Evolutionary conservation across 2,797 vertebrate genomes (phyloP), one percentile per base, ranked within the genome.

Genomic region (Triplophysa bombifrons): DNA sequence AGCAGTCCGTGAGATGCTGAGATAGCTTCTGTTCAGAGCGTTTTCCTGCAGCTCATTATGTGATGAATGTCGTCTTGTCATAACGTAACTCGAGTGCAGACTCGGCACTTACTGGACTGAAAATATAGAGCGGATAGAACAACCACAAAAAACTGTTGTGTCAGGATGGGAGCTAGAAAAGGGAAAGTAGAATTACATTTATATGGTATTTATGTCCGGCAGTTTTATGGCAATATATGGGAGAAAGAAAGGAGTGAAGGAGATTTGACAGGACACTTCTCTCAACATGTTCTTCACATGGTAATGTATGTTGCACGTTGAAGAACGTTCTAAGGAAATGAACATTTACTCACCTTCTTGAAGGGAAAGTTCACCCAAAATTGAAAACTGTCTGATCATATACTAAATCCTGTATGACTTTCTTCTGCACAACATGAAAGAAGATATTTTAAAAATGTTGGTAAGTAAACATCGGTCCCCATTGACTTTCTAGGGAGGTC

Each of bases 41-140:
- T 86, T 87, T 90, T 86, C 85, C 87, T 86, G 84, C 85, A 83
- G 83, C 90, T 90, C 85, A 90, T 90, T 87, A 86, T 82, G 89
- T 92, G 91, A 93, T 93, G 82, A 92, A 93, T 93, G 91, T 87
- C 67, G 84, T 83, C 83, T 86, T 90, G 88, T 92, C 90, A 88
- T 83, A 87, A 84, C 19, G 17, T 79, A 86, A 85, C 88, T 89
- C 84, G 69, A 88, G 85, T 88, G 88, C 89, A 89, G 91, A 90
- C 86, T 82, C 60, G 63, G 84, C 80, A 83, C 80, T 84, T 73
- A 88, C 86, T 85, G 84, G 60, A 60, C 56, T 61, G 56, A 12
- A 27, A 73, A 30, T 30, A 64, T 56, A 48, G 38, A 48, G 58
- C 67, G 60, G n/a, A 53, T 11, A 66, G 46, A 38, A 64, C 22